These are phyloP conservation scores for Apocheima hispidaria DNA, from an alignment of 2,888 invertebrate species.

Conservation along the genomic window DNA sequence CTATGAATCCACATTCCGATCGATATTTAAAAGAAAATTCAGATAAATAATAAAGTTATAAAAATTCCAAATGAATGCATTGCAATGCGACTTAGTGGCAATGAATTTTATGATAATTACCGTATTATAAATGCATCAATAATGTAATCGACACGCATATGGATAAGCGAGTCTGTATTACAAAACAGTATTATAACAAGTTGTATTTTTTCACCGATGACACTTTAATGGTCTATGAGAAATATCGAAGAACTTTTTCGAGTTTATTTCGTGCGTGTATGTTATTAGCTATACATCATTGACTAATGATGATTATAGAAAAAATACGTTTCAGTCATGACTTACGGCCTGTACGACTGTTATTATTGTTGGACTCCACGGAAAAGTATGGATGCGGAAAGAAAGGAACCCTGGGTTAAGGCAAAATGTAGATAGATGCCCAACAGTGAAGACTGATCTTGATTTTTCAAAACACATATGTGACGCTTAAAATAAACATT, in stretches of 20 bases:
- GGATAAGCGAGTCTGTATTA: slow-evolving; percentile 22
- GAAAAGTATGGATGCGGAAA: too few relatives aligned
- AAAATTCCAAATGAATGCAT: slow-evolving; percentile 32
- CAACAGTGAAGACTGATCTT: too few relatives aligned
- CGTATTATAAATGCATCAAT: slow-evolving; percentile 30
- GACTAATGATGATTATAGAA: neutral
- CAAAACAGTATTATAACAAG: slow-evolving; percentile 15
- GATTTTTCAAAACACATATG: neutral
- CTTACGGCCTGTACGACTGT: too few relatives aligned
- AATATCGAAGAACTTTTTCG: slow-evolving; percentile 2
- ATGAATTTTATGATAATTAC: slow-evolving; percentile 26
- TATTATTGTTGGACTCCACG: too few relatives aligned
- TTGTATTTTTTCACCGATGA: slow-evolving; percentile 19
- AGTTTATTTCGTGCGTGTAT: neutral
- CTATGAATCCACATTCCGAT: neutral
- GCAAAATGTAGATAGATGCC: neutral
- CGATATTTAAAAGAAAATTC: slow-evolving; percentile 15
- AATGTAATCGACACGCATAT: slow-evolving; percentile 16
- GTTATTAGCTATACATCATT: neutral
- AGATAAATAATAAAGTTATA: slow-evolving; percentile 25
- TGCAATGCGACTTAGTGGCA: slow-evolving; percentile 13
- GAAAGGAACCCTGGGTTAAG: too few relatives aligned
- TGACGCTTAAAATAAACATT: neutral
- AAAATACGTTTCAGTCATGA: too few relatives aligned
- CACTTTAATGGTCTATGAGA: slow-evolving; percentile 15